Base-by-base conservation (phyloP, 2,113 vertebrate genomes). In the Falcunculus frontatus region DNA sequence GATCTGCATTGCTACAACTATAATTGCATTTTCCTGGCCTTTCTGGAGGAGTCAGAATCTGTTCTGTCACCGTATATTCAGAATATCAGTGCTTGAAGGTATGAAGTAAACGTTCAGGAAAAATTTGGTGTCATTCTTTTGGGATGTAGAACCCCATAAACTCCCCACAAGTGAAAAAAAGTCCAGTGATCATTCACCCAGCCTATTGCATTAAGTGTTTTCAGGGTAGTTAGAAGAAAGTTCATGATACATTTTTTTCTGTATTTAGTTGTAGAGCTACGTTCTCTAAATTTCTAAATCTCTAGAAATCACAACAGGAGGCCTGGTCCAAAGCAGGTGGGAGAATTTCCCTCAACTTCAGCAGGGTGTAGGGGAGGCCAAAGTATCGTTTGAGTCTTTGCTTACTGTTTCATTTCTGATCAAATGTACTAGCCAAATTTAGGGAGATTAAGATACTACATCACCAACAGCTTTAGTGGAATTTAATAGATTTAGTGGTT, bases 41-140 rank as follows among this genome's bases (percentile, higher is more conserved):
- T 67, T 53, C 47, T 86, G 60, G 55, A 83, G 55, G 42, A 83
- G 59, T 29, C 18, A 55, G 11, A 27, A 59, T 15, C 50, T 46
- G 6, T 55, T 53, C n/a, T 86, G 19, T 11, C 42, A 29, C 19
- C 0, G 0, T n/a, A 17, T 30, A 13, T 49, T 70, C 42, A 55
- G 50, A 53, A 46, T 86, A 69, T 52, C 39, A 18, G 0, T 32
- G 33, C 26, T 27, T 49, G 50, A 72, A 90, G 21, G 39, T 14
- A 32, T 1, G 15, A 87, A 73, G 18, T 52, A 50, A 72, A 47
- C 0, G 0, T 30, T 74, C 23, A 42, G 30, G 52, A 67, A 11
- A 30, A 64, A 35, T 4, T n/a, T 7, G 4, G 9, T 37, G 18
- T 7, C 20, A 4, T 63, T 83, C 5, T 47, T 84, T 70, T 52